Evolutionary conservation across 2,888 invertebrate species (phyloP).

Genomic region (Drosophila infuscata): DNA sequence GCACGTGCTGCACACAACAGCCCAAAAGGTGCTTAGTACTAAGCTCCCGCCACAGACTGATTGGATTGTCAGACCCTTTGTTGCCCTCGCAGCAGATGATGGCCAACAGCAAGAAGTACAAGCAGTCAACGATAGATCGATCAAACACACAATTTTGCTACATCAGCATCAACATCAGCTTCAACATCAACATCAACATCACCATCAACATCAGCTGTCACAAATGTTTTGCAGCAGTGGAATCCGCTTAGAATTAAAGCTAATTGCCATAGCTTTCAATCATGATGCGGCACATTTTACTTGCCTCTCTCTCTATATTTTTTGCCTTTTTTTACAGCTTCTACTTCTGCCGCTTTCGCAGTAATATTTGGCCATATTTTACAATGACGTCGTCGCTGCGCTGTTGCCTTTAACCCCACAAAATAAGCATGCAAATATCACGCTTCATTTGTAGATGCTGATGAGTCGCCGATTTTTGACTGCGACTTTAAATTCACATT

Average conservation of each 20-base stretch:
- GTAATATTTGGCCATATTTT: conserved; percentile 17
- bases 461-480: conserved; percentile 25
- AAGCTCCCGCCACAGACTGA: conserved; percentile 51
- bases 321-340: not conserved
- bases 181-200: not conserved
- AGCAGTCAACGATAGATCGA: conserved; percentile 42
- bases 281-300: conserved; percentile 67
- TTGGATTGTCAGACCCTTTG: conserved; percentile 63
- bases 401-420: conserved; percentile 67
- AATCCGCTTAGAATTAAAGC: conserved; percentile 79
- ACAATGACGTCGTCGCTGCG: not conserved
- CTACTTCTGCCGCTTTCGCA: not conserved
- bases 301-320: not conserved
- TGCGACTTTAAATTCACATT: conserved; percentile 57
- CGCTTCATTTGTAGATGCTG: conserved; percentile 54
- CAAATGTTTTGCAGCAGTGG: conserved; percentile 16
- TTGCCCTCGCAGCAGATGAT: conserved; percentile 8
- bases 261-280: conserved; percentile 70
- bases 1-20: conserved; percentile 42
- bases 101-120: conserved; percentile 6
- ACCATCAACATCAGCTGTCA: conserved; percentile 36
- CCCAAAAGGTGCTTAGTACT: conserved; percentile 28
- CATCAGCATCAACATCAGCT: conserved; percentile 58
- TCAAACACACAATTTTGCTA: conserved; percentile 48
- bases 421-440: conserved; percentile 61